Evolutionary conservation across 2,888 invertebrate genomes (phyloP).

Genomic region (Eilema griseolum): DNA sequence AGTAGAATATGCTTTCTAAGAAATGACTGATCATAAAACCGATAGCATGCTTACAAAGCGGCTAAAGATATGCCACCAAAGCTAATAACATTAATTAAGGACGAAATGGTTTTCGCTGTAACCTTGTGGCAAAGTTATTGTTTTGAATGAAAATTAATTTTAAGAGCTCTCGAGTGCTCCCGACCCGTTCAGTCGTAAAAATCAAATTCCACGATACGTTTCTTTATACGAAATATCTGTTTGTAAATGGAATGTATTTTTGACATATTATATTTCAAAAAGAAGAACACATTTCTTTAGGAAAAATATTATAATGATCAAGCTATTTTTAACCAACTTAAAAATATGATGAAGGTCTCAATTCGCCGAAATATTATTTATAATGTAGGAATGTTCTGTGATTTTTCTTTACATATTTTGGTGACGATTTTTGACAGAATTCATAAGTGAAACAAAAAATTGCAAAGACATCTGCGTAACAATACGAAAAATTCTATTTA

Average conservation of each 20-base stretch:
- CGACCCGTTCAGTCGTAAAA: constrained; percentile 14
- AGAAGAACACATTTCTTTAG: neutral
- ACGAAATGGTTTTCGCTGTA: constrained; percentile 7
- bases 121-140: constrained; percentile 11
- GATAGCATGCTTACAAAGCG: neutral
- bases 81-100: constrained; percentile 5
- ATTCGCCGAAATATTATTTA: neutral
- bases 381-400: neutral
- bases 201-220: constrained; percentile 10
- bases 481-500: neutral
- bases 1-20: constrained; percentile 16
- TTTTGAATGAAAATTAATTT: constrained; percentile 25
- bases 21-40: constrained; percentile 3
- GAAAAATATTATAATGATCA: neutral
- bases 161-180: constrained; percentile 6
- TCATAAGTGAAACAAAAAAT: no score
- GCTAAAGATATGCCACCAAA: constrained; percentile 2
- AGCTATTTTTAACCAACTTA: neutral
- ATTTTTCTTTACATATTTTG: no score
- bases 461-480: neutral
- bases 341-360: no score
- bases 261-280: neutral
- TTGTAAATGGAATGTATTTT: neutral
- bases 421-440: no score
- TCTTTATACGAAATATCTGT: neutral